Evolutionary conservation across 2,888 invertebrate genomes (phyloP).

Genomic region (Baronia brevicornis): DNA sequence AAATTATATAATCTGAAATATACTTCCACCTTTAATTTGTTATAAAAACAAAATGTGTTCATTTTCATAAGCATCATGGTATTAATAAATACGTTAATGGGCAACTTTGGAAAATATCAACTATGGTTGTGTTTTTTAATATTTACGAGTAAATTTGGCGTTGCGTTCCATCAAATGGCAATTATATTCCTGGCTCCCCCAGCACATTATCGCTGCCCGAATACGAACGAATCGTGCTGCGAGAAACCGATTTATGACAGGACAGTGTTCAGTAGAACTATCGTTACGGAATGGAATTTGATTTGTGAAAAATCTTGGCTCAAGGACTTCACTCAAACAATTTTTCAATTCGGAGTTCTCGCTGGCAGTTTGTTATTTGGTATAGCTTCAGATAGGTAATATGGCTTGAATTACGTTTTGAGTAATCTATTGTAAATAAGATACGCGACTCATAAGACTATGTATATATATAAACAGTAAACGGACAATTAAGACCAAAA

Average conservation of each 20-base stretch:
- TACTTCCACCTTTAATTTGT: too few species aligned
- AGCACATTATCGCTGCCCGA: constrained; percentile 40
- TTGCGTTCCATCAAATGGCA: constrained; percentile 70
- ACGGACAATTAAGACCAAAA: too few species aligned
- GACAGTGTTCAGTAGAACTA: constrained; percentile 78
- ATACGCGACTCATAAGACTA: too few species aligned
- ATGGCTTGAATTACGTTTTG: background rate
- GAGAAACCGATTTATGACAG: constrained; percentile 75
- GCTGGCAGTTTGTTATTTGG: constrained; percentile 83
- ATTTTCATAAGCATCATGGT: too few species aligned
- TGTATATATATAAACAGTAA: too few species aligned
- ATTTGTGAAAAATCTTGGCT: constrained; percentile 79
- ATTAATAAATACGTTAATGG: constrained; percentile 51
- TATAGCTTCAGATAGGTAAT: constrained; percentile 80
- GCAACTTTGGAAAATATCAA: constrained; percentile 54
- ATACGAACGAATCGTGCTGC: constrained; percentile 53
- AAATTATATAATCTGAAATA: too few species aligned
- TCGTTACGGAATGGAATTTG: constrained; percentile 83
- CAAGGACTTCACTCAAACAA: constrained; percentile 80
- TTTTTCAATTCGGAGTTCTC: constrained; percentile 84
- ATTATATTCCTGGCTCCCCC: constrained; percentile 69
- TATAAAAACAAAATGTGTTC: too few species aligned
- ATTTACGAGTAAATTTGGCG: constrained; percentile 60
- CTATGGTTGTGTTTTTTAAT: constrained; percentile 52
- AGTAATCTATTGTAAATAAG: too few species aligned